Evolutionary conservation across 2,888 invertebrate species (phyloP), one percentile per base, ranked within the genome.

Genomic region (Acanthosepion esculentum): DNA sequence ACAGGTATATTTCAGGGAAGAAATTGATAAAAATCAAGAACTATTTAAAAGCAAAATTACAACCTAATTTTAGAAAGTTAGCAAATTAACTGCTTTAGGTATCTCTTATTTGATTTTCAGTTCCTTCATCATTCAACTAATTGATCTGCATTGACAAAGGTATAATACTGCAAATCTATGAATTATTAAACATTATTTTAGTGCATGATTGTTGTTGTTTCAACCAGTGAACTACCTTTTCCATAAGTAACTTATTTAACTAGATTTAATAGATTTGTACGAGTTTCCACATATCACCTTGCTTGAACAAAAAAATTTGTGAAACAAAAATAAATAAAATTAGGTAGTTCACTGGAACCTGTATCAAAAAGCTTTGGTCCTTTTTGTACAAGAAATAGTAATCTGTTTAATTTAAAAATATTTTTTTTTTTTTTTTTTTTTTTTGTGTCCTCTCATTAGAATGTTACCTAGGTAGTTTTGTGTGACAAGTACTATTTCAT

Each of bases 21-120:
- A 78, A 78, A 78, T 12, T 12, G 78, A 29, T 29, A 29, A 12
- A n/a, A 78, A 64, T 29, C 8, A 26, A 29, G 78, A 29, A 78
- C n/a, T 29, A 20, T 55, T 29, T 29, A 78, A 78, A 78, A 6
- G 7, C 29, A 78, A 78, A 29, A 29, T 78, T 29, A 2, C 78
- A 78, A 4, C 33, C 10, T n/a, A 78, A 78, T 20, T 78, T 78
- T n/a, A 78, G 78, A 78, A 29, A 78, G n/a, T 78, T 78, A 23
- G 78, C 93, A 93, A 93, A 29, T 48, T 48, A 23, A 41, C 41
- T 41, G 41, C 29, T 48, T 93, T 20, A 93, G 48, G 48, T 53
- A 93, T 93, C 48, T 53, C 18, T 41, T 93, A 93, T 50, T 93
- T 93, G 53, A 93, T 93, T 53, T 48, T 93, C 53, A 93, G 53